Evolutionary conservation across 92 coral and sea anemone genomes (phyloP).

Genomic region (Scolanthus callimorphus): DNA sequence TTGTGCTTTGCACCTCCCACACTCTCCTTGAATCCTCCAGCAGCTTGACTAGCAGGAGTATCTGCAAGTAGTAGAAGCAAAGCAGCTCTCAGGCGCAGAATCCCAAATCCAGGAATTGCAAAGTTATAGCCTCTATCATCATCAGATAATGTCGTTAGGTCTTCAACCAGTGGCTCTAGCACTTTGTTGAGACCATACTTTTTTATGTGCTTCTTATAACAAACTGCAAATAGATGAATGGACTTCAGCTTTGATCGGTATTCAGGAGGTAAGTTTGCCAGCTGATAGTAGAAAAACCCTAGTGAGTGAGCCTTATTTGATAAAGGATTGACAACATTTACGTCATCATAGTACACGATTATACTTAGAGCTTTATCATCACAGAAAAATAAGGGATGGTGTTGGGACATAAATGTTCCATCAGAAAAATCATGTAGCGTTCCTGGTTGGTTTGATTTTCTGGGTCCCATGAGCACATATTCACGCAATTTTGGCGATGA

Average conservation of each 20-base stretch:
- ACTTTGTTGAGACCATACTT: too few relatives aligned
- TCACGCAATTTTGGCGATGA: conserved; percentile 15
- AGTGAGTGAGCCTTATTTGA: too few relatives aligned
- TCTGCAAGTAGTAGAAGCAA: too few relatives aligned
- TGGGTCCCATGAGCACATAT: conserved; percentile 21
- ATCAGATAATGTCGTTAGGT: conserved; percentile 12
- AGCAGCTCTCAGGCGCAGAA: background rate
- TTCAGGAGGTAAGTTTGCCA: conserved; percentile 4
- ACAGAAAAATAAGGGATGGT: conserved; percentile 5
- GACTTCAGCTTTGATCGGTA: conserved; percentile 29
- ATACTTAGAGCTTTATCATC: conserved; percentile 6
- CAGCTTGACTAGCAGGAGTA: too few relatives aligned
- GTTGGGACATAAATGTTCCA: background rate
- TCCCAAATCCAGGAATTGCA: background rate
- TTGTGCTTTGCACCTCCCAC: too few relatives aligned
- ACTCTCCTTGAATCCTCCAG: too few relatives aligned
- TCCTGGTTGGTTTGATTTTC: conserved; percentile 8
- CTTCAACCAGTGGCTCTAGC: conserved; percentile 25
- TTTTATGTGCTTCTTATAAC: background rate
- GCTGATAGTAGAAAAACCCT: too few relatives aligned
- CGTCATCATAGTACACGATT: conserved; percentile 24
- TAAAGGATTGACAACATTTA: conserved; percentile 4
- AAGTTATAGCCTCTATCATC: conserved; percentile 15
- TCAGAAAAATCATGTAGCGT: conserved; percentile 26
- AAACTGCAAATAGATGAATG: conserved; percentile 22